Evolutionary conservation across 2,113 vertebrate genomes (phyloP), one percentile per base, ranked within the genome.

Genomic region (Sceloporus undulatus): DNA sequence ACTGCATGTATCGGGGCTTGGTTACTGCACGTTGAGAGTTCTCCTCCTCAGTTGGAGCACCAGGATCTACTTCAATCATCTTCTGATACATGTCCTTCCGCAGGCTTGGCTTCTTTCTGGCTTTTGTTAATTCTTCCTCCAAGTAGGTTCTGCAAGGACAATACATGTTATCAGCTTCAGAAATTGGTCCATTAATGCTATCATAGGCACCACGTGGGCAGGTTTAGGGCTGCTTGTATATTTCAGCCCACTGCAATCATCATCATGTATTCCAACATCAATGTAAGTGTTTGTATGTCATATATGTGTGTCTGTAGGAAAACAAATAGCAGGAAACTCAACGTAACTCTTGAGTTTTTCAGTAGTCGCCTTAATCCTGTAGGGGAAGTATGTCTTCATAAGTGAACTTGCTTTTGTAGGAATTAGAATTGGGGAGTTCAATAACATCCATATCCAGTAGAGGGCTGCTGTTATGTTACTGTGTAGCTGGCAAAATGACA

Each of bases 1-100:
- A 99, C 95, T 99, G 98, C 99, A 99, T 99, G 96, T 99, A 99
- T 81, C 99, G 97, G 0, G 99, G 99, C 94, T 99, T 99, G 91
- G 98, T 99, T 91, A 99, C 99, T 0, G 98, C 98, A 76, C 98
- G 96, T 93, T 98, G 96, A 23, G 96, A 92, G 0, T 97, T 96
- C 85, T 99, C 99, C 92, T 99, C 97, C 1, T 95, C 91, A 0
- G 98, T 99, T 0, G 99, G 98, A 1, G 99, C 99, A 0, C 94
- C 88, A 0, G 98, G 98, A 62, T 99, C 99, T 5, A 99, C 98
- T 95, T 99, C 99, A 0, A 99, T 95, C 99, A 99, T 99, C 95
- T 99, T 99, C 96, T 98, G 97, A 93, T 98, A 99, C 99, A 99
- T 99, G 96, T 99, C 99, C 29, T 97, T 98, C 89, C 99, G 96